Percentiles rank a stretch among this genome's conserved stretches.
Conservation (phyloP, 1,140 invertebrate genomes). For the Drosophila biarmipes region DNA sequence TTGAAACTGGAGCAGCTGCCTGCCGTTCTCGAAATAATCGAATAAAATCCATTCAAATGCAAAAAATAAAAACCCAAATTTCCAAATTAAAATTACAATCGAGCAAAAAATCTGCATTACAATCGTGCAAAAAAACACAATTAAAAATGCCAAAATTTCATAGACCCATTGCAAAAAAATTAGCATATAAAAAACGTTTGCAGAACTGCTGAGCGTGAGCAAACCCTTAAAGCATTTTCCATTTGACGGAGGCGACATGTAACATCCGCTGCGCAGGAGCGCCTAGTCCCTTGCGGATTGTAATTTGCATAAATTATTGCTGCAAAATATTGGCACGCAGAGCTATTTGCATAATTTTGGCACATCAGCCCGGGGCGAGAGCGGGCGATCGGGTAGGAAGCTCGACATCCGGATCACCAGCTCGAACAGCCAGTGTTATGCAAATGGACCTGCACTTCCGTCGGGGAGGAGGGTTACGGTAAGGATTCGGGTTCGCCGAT, state of each 20-base stretch:
- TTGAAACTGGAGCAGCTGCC: constrained; percentile 57
- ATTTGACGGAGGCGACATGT: constrained; percentile 52
- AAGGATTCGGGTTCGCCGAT: constrained; percentile 14
- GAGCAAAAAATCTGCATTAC: constrained; percentile 80
- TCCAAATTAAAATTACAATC: constrained; percentile 77
- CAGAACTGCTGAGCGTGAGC: constrained; percentile 57
- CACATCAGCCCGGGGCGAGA: constrained; percentile 33
- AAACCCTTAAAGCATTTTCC: constrained; percentile 52
- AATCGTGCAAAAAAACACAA: constrained; percentile 74
- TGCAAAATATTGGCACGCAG: constrained; percentile 74
- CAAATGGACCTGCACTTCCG: constrained; percentile 73
- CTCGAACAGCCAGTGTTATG: constrained; percentile 73
- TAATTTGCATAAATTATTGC: constrained; percentile 81
- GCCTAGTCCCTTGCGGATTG: constrained; percentile 34
- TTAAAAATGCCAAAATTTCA: constrained; percentile 68
- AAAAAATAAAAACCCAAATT: constrained; percentile 61
- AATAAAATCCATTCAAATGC: constrained; percentile 72
- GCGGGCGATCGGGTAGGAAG: constrained; percentile 27
- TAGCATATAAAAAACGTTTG: constrained; percentile 71
- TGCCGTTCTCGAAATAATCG: constrained; percentile 44
- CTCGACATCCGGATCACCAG: constrained; percentile 42
- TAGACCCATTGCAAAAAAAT: constrained; percentile 49
- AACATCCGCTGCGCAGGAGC: constrained; percentile 67
- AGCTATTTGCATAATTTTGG: constrained; percentile 75
- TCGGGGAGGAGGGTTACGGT: constrained; percentile 40